These are phyloP conservation scores for Megaceryle alcyon DNA, from an alignment of 2,797 vertebrate genomes.

Conservation along the genomic window DNA sequence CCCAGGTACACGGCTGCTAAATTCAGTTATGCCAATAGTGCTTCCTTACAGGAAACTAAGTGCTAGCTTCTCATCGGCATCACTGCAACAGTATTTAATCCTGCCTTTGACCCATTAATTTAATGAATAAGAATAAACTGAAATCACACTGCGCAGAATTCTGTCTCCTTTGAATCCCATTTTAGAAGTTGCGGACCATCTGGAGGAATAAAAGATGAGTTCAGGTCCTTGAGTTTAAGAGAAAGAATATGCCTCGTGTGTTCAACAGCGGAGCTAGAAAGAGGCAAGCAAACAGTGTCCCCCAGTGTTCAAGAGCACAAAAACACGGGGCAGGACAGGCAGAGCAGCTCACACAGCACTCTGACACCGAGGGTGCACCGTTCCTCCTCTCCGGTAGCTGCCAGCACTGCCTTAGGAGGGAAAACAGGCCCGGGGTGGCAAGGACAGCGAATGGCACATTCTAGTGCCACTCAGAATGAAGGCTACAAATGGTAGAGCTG, in stretches of 20 bases:
- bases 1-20: background rate
- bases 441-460: background rate
- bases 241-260: background rate
- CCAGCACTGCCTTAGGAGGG: background rate
- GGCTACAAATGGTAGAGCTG: background rate
- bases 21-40: background rate
- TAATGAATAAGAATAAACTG: background rate
- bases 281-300: conserved; percentile 5
- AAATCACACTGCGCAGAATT: background rate
- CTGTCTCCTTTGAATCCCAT: background rate
- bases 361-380: background rate
- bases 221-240: background rate
- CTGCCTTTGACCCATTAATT: background rate
- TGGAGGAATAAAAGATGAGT: background rate
- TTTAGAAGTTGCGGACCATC: background rate
- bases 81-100: background rate
- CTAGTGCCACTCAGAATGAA: background rate
- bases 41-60: background rate
- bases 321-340: background rate
- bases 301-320: background rate
- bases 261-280: background rate
- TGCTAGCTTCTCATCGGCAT: background rate
- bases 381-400: background rate
- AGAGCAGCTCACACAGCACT: background rate
- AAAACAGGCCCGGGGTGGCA: background rate